Conservation (phyloP, 2,113 vertebrate species). For the Neodontobutis hainanensis region DNA sequence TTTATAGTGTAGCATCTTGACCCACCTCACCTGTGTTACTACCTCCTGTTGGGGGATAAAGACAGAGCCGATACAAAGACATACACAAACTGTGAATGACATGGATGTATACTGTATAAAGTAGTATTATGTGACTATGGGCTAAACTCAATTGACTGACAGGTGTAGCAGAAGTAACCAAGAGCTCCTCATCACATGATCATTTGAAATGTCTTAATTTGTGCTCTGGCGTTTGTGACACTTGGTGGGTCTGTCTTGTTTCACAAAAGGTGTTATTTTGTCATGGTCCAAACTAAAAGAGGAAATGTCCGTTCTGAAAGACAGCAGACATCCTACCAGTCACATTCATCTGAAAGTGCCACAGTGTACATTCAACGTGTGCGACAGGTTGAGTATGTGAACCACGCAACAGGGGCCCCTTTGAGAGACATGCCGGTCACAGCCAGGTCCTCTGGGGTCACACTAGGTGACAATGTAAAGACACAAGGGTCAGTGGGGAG, state of each 20-base stretch:
- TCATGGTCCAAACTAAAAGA: slow-evolving; percentile 61
- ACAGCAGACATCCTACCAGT: slow-evolving; percentile 50
- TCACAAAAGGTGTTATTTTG: slow-evolving; percentile 61
- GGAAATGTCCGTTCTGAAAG: slow-evolving; percentile 64
- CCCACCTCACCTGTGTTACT: too few species aligned
- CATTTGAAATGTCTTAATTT: slow-evolving; percentile 6
- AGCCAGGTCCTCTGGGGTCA: slow-evolving; percentile 42
- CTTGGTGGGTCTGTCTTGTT: slow-evolving; percentile 40
- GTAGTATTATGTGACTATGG: background rate
- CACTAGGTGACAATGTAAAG: slow-evolving; percentile 59
- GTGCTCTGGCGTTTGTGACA: slow-evolving; percentile 3
- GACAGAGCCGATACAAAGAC: too few species aligned
- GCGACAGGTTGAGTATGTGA: slow-evolving; percentile 49
- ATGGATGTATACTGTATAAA: background rate
- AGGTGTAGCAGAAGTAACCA: background rate
- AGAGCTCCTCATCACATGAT: background rate
- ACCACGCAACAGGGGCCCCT: slow-evolving; percentile 46
- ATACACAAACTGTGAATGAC: background rate
- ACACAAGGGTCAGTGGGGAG: slow-evolving; percentile 41
- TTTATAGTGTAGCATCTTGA: too few species aligned
- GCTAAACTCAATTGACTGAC: background rate
- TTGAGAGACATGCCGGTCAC: slow-evolving; percentile 47
- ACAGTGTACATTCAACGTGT: slow-evolving; percentile 42
- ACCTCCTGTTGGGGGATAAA: too few species aligned
- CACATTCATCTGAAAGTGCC: slow-evolving; percentile 44